Evolutionary conservation across 2,113 vertebrate species (phyloP), one percentile per base, ranked within the genome.

Genomic region (Leptosomus discolor): DNA sequence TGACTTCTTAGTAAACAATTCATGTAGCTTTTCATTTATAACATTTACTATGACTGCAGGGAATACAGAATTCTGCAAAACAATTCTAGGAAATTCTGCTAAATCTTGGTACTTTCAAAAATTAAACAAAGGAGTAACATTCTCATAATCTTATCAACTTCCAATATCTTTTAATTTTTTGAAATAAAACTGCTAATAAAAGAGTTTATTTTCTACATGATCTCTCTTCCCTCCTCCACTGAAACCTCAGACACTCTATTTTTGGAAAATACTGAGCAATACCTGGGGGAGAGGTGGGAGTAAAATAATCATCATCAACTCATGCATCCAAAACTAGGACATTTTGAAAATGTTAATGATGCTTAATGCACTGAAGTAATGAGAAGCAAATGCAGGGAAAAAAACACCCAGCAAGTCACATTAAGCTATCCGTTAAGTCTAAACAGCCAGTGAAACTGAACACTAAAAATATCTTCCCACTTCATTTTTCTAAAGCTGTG

Each of bases 221-320:
- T 89, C 21, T 86, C 32, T 94, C 63, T 37, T 82, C 29, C 54
- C 68, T 91, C 32, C 43, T 77, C 71, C 65, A 58, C 64, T 85
- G 43, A 37, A 92, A 91, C 30, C 39, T 89, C 77, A 85, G 39
- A 54, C 23, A 53, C 34, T 11, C 70, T 15, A 63, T 65, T 92
- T 92, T 78, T 70, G 30, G 86, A 82, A 96, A 96, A 92, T 20
- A 75, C 68, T 63, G 67, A 92, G 75, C 78, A 91, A 91, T 69
- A 95, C 37, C 20, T 65, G 68, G 45, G n/a, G 82, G 75, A 91
- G 27, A 57, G 37, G 51, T 92, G 56, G 51, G 80, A 96, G 20
- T 48, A 56, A 91, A 96, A 92, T 73, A 68, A 91, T 74, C 45
- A n/a, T 22, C 1, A 0, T 80, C 64, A 78, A 89, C 46, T 54